These are phyloP conservation scores for Urocolius indicus DNA, from an alignment of 2,113 vertebrate species.

Conservation along the genomic window DNA sequence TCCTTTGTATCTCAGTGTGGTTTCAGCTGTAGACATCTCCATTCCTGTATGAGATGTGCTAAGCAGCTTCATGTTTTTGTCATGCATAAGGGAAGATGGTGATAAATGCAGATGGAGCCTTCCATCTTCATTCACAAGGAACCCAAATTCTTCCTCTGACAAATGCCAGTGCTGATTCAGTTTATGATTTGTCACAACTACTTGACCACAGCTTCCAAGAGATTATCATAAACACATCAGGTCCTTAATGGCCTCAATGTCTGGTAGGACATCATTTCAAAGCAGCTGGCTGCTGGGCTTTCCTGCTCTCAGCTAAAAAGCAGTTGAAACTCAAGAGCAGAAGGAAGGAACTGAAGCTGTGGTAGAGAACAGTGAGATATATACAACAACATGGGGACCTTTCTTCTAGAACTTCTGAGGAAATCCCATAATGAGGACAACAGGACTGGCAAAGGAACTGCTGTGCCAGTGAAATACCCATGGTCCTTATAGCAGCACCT, in stretches of 20 bases:
- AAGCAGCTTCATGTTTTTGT: neutral
- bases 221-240: neutral
- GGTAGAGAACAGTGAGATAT: neutral
- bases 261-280: neutral
- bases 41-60: neutral
- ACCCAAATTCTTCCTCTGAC: neutral
- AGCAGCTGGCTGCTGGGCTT: neutral
- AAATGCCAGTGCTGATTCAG: neutral
- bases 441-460: slow-evolving; percentile 28
- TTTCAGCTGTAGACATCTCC: neutral
- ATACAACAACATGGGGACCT: neutral
- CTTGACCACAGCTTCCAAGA: neutral
- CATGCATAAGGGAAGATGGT: neutral
- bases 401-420: slow-evolving; percentile 38
- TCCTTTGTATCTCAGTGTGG: neutral
- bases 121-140: neutral
- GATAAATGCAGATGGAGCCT: neutral
- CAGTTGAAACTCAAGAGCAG: neutral
- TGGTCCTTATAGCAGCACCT: neutral
- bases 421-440: slow-evolving; percentile 1
- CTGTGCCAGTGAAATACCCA: slow-evolving; percentile 30
- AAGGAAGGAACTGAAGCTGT: slow-evolving; percentile 13
- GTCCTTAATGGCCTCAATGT: neutral
- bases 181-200: neutral
- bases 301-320: neutral